Evolutionary conservation across 2,888 invertebrate genomes (phyloP), one percentile per base, ranked within the genome.

Genomic region (Tiphia femorata): DNA sequence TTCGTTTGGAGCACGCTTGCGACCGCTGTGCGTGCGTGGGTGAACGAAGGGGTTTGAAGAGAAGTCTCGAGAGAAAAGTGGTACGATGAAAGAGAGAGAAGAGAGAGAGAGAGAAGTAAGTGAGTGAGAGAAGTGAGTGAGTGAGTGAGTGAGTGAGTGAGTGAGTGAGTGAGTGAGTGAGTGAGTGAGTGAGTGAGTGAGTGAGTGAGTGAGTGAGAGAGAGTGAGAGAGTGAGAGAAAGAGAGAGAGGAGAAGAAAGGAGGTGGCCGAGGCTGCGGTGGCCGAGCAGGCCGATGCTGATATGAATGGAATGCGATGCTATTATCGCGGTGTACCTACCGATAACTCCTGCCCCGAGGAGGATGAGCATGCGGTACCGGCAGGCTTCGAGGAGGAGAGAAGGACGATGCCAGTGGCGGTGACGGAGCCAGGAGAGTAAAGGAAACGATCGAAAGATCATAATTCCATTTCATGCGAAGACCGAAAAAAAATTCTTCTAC

Each of bases 281-380:
- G 59, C 49, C 58, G 61, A 62, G 62, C 65, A 51, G 61, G 62
- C n/a, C 73, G 70, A 75, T 72, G 72, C 75, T 77, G 79, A 79
- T 79, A 79, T 67, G 75, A 78, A 76, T 77, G 79, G 79, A 79
- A 79, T 78, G 79, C 78, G 76, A 77, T 74, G 75, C 76, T 73
- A 77, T 79, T 79, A 78, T 78, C 79, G 76, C 68, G 67, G 68
- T 61, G 69, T 72, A 72, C 67, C 70, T 66, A 72, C 76, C 72
- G 77, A 79, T 79, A 78, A 76, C 73, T 76, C 72, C 67, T 67
- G 63, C 64, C 55, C 58, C 63, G 55, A 23, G 14, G 41, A 19
- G 17, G 10, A 20, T n/a, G n/a, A n/a, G n/a, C n/a, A n/a, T n/a
- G n/a, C n/a, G n/a, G n/a, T n/a, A n/a, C n/a, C n/a, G n/a, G n/a